These are phyloP conservation scores for Thalassarche chlororhynchos DNA, from an alignment of 2,113 vertebrate species.

Conservation along the genomic window DNA sequence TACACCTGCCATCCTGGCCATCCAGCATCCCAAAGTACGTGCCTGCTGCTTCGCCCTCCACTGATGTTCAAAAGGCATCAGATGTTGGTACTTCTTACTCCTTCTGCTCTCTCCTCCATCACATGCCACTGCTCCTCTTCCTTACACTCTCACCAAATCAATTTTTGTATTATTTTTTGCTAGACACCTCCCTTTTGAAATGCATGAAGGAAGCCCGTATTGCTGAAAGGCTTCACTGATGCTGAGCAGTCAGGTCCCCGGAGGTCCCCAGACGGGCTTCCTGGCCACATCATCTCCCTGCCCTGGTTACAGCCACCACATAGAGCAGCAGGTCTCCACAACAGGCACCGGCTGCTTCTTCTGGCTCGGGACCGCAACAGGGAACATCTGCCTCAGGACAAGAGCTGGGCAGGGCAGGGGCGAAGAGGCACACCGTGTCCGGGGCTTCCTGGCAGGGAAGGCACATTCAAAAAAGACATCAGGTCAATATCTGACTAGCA, in stretches of 20 bases:
- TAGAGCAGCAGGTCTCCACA: neutral
- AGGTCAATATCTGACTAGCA: neutral
- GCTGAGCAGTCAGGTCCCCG: accelerated
- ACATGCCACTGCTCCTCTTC: neutral
- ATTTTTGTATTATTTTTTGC: accelerated
- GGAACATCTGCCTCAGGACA: accelerated
- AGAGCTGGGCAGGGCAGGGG: neutral
- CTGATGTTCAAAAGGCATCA: neutral
- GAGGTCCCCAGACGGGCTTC: neutral
- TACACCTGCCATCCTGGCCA: neutral
- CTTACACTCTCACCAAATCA: neutral
- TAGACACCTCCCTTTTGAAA: neutral
- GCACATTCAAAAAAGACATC: no score
- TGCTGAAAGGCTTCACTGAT: neutral
- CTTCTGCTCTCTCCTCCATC: neutral
- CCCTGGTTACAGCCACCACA: neutral
- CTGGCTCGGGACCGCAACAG: neutral
- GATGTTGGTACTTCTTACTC: neutral
- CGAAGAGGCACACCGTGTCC: accelerated
- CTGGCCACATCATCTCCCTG: accelerated
- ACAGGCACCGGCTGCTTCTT: neutral
- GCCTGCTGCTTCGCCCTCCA: neutral
- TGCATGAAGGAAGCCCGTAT: neutral
- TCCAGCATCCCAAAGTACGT: accelerated
- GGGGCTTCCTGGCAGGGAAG: neutral